phyloP scores from a whole-genome alignment of 2,797 vertebrate species.

The Myotis daubentonii region DNA sequence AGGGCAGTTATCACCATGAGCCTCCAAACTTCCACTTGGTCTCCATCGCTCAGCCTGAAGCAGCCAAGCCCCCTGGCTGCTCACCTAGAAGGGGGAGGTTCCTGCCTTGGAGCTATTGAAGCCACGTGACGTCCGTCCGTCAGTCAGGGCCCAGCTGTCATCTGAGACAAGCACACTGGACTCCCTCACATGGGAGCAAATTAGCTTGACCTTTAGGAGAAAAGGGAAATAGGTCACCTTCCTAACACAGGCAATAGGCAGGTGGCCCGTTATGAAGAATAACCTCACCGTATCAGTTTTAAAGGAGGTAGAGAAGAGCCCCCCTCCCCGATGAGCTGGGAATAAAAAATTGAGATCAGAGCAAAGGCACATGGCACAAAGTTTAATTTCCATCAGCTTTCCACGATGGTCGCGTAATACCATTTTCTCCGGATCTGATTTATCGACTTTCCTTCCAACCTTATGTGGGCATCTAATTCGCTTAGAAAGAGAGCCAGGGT shows the following conservation, averaged over 20 bases:
- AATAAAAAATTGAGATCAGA: conserved; percentile 39
- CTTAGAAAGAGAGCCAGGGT: background rate
- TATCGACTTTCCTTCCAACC: background rate
- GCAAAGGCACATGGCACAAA: background rate
- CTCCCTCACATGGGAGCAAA: conserved; percentile 56
- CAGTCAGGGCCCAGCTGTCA: conserved; percentile 5
- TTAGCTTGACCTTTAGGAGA: conserved; percentile 68
- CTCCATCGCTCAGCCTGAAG: conserved; percentile 42
- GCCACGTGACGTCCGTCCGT: conserved; percentile 26
- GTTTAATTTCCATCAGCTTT: conserved; percentile 11
- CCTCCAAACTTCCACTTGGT: conserved; percentile 63
- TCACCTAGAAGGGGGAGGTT: background rate
- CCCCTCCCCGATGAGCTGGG: background rate
- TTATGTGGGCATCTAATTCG: background rate
- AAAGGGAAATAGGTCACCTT: conserved; percentile 60
- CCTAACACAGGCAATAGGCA: conserved; percentile 50
- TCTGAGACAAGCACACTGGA: conserved; percentile 32
- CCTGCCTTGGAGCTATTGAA: background rate
- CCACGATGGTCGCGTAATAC: background rate
- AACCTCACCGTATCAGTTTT: background rate
- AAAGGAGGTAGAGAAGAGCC: background rate
- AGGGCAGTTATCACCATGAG: background rate
- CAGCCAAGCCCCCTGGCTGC: background rate
- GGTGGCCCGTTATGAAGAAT: conserved; percentile 42
- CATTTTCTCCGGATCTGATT: background rate